Percentiles rank a stretch among this genome's conserved stretches.
phyloP scores from a whole-genome alignment of 2,113 vertebrate genomes.

The Alaudala cheleensis region DNA sequence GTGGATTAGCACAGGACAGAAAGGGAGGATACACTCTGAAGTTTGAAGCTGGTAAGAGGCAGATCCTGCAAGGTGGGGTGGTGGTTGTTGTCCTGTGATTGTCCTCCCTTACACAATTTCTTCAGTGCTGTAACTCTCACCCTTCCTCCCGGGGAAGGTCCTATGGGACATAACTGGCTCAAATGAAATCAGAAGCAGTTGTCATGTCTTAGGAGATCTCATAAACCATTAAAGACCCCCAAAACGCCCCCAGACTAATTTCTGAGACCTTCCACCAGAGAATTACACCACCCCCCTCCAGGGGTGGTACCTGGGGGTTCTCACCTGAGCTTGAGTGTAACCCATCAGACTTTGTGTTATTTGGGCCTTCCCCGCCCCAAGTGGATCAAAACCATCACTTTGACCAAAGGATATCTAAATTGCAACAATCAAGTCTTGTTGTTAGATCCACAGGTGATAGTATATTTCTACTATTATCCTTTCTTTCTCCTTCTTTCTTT shows the following conservation, averaged over 20 bases:
- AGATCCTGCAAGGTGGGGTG: not conserved
- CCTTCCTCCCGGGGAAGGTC: rapidly evolving
- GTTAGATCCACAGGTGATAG: not conserved
- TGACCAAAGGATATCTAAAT: not conserved
- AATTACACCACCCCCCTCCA: not conserved
- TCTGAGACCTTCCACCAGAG: not conserved
- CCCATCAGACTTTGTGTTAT: not conserved
- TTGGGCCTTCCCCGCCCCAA: not conserved
- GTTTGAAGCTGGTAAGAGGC: not conserved
- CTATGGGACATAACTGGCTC: not conserved
- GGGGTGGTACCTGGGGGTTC: not conserved
- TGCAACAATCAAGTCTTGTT: not conserved
- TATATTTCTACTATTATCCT: not conserved
- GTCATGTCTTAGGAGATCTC: not conserved
- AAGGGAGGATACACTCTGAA: not conserved
- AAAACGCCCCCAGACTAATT: rapidly evolving
- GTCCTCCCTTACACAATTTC: not conserved
- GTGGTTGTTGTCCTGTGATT: not conserved
- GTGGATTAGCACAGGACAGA: not conserved
- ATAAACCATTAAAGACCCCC: not conserved
- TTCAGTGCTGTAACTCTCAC: not conserved
- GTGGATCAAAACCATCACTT: not conserved
- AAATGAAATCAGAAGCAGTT: not conserved
- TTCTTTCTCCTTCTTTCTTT: not conserved
- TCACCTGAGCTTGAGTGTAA: not conserved